Evolutionary conservation across 2,888 invertebrate species (phyloP).

Genomic region (Mythimna loreyi): DNA sequence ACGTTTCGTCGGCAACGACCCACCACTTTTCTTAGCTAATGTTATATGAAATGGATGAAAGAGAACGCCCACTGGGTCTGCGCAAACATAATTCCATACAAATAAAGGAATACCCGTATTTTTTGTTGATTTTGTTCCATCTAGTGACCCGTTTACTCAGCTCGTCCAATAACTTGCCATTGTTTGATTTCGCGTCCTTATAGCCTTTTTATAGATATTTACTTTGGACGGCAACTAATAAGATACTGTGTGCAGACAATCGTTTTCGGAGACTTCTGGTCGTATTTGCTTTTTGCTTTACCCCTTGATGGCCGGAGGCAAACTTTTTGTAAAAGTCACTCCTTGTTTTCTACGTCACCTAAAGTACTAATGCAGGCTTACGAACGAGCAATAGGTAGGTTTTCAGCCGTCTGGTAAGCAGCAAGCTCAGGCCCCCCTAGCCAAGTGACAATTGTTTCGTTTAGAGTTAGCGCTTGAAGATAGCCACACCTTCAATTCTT

Average conservation of each 20-base stretch:
- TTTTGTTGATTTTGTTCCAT: constrained; percentile 49
- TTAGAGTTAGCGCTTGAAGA: no score
- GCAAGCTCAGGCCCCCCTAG: no score
- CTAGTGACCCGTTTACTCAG: constrained; percentile 57
- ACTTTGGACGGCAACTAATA: constrained; percentile 58
- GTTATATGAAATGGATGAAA: constrained; percentile 32
- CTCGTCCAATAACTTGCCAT: constrained; percentile 63
- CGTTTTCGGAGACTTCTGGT: constrained; percentile 1
- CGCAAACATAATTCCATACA: constrained; percentile 46
- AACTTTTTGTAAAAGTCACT: background rate
- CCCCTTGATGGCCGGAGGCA: background rate
- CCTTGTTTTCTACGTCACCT: background rate
- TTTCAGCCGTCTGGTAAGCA: no score
- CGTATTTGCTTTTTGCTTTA: constrained; percentile 26
- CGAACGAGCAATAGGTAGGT: no score
- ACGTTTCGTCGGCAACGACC: no score
- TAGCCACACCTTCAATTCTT: no score
- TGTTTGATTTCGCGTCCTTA: constrained; percentile 63
- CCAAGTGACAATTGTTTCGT: no score
- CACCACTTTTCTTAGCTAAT: constrained; percentile 19
- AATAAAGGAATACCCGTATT: constrained; percentile 21
- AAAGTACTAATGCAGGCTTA: background rate
- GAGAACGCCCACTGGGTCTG: constrained; percentile 11
- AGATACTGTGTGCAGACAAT: constrained; percentile 29
- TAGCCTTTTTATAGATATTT: constrained; percentile 58